A percentile compares a stretch with the other conserved stretches of the same genome.
Evolutionary conservation across 1,140 invertebrate genomes (phyloP).

Genomic region (Brachionus manjavacas): DNA sequence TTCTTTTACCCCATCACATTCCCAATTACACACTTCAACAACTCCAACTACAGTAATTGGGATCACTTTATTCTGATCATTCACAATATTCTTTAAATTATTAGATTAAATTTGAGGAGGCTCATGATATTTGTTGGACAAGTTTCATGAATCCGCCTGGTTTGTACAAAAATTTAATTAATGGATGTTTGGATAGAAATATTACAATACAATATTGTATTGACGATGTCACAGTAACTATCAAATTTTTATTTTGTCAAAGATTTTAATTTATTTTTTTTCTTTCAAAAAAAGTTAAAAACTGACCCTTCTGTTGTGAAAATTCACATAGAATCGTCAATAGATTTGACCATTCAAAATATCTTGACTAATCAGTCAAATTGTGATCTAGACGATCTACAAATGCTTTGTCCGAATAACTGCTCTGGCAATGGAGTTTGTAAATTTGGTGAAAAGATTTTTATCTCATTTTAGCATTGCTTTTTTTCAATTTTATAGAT

Average conservation of each 20-base stretch:
- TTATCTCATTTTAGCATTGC: not conserved
- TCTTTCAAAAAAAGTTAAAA: not conserved
- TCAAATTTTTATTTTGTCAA: too few relatives aligned
- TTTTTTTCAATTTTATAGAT: not conserved
- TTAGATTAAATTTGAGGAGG: not conserved
- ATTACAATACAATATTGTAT: not conserved
- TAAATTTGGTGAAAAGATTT: not conserved
- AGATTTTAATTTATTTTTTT: not conserved
- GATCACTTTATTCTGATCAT: not conserved
- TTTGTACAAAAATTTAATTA: not conserved
- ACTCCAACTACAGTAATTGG: not conserved
- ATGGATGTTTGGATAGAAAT: not conserved
- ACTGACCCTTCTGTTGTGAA: not conserved
- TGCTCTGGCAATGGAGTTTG: not conserved
- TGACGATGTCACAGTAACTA: not conserved
- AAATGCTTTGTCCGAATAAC: not conserved
- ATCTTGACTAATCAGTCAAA: not conserved
- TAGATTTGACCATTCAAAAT: not conserved
- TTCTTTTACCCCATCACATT: not conserved
- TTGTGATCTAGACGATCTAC: not conserved
- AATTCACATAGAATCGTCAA: constrained; percentile 3
- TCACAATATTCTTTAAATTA: not conserved
- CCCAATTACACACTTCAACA: not conserved
- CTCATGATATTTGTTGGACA: not conserved
- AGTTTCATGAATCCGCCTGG: not conserved